Base-by-base conservation (phyloP, 2,113 vertebrate species). In the Epinephelus moara region DNA sequence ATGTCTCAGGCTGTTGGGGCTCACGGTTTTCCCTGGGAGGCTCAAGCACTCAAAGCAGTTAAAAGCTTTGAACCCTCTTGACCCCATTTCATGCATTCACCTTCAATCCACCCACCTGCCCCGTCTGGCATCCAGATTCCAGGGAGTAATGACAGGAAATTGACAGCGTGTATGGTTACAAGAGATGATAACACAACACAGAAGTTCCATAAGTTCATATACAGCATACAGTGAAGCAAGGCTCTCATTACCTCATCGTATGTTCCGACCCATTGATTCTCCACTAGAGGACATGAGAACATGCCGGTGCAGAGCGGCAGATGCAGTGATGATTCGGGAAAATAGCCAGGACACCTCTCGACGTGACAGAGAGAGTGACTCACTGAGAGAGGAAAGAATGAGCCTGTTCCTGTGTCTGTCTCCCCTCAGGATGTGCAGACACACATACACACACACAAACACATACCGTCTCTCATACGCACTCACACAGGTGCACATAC, bases 91-190 rank as follows among this genome's bases (percentile, higher is more conserved):
- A 80, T 62, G 79, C 47, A 60, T 86, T 77, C 70, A 68, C 60
- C 52, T 78, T 50, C 17, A 67, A 23, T 52, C 64, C 61, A 47
- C 78, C 45, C 47, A 8, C 27, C 66, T 30, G 27, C 49, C 27
- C 33, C 14, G 50, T 75, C 87, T 84, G 85, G 57, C 59, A 66
- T 70, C 77, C 86, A 88, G 80, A 88, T 78, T 69, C 18, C 47
- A 30, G 17, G 6, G 11, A 17, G 15, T 66, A 49, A 70, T 50
- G 70, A 64, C 59, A 77, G 85, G 62, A 89, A 81, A 75, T 63
- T 66, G 82, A 89, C 74, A 75, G 12, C 6, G 8, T 64, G 57
- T 66, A 69, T 4, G 11, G 52, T 76, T 76, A 42, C 18, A 72
- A 56, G 68, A 55, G 30, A 56, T 12, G 47, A 85, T 79, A 73